Base-by-base conservation (phyloP, 2,888 invertebrate species). In the Girardia tigrina region DNA sequence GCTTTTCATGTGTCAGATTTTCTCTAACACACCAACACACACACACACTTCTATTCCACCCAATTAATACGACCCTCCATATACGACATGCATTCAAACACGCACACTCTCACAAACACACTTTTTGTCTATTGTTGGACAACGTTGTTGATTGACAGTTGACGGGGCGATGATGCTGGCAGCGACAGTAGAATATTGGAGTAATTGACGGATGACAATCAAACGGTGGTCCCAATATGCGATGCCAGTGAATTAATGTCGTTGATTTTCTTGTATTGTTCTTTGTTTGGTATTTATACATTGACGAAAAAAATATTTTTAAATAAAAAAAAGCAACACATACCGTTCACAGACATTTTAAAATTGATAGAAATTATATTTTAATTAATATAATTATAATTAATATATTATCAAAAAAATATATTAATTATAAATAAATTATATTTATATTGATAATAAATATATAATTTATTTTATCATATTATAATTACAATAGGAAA, bases 201-300 rank as follows among this genome's bases (percentile, higher is more conserved):
- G 23, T 56, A 23, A 56, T 56, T 56, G 56, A 56, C 56, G 56
- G 56, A n/a, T 56, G 56, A 23, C 56, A 56, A 56, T 56, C 56
- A 56, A 56, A 23, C 56, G 23, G 56, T 56, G 56, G 56, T 56
- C 56, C 56, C 56, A 56, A 56, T 8, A 56, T 56, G n/a, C 23
- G 56, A 56, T 56, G 56, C 56, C 56, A 56, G 4, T 56, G 56
- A 56, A 56, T 56, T 23, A 12, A n/a, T 56, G 56, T 56, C n/a
- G 4, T 56, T 56, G n/a, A 56, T 56, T 56, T 56, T 56, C 56
- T 56, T 56, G 56, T 56, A 56, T 56, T 56, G 56, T 56, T 56
- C 56, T 56, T 56, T 56, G 4, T 56, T 36, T 56, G 56, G 56
- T 56, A 56, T 56, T 56, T 56, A 56, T 56, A 56, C n/a, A 20